Evolutionary conservation across 2,797 vertebrate genomes (phyloP).

Genomic region (Schizopygopsis pylzovi): DNA sequence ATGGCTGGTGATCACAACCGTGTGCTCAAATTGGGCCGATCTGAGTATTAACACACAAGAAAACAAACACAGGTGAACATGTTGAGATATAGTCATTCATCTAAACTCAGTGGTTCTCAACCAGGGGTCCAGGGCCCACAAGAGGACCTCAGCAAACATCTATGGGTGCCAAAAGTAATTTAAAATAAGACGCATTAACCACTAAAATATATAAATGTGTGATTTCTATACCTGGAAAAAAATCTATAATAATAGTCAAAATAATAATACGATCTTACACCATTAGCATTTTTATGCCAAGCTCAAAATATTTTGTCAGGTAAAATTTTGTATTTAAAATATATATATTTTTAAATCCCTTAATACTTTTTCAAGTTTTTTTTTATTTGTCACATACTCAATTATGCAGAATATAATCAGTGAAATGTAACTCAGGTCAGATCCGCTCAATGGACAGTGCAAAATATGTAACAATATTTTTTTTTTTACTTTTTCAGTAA

Average conservation of each 20-base stretch:
- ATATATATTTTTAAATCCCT: too few relatives aligned
- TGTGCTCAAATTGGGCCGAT: slow-evolving; percentile 96
- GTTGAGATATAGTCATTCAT: slow-evolving; percentile 27
- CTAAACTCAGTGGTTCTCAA: neutral
- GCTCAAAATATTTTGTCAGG: neutral
- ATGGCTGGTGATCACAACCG: slow-evolving; percentile 86
- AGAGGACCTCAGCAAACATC: neutral
- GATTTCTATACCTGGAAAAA: neutral
- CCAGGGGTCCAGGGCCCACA: too few relatives aligned
- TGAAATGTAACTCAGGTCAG: too few relatives aligned
- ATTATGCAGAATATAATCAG: too few relatives aligned
- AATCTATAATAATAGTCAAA: neutral
- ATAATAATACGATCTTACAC: neutral
- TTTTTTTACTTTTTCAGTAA: neutral
- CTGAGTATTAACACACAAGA: slow-evolving; percentile 66
- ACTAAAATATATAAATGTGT: neutral
- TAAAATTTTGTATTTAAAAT: too few relatives aligned
- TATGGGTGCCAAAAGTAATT: neutral
- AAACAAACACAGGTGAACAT: slow-evolving; percentile 20
- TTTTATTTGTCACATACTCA: too few relatives aligned
- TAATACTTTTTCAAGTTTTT: neutral
- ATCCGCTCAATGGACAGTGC: too few relatives aligned
- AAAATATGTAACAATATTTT: too few relatives aligned
- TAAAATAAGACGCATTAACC: neutral
- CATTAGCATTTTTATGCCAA: neutral